Percentiles rank a stretch among this genome's conserved stretches.
Evolutionary conservation across 2,797 vertebrate species (phyloP).

Genomic region (Telmatherina bonti): DNA sequence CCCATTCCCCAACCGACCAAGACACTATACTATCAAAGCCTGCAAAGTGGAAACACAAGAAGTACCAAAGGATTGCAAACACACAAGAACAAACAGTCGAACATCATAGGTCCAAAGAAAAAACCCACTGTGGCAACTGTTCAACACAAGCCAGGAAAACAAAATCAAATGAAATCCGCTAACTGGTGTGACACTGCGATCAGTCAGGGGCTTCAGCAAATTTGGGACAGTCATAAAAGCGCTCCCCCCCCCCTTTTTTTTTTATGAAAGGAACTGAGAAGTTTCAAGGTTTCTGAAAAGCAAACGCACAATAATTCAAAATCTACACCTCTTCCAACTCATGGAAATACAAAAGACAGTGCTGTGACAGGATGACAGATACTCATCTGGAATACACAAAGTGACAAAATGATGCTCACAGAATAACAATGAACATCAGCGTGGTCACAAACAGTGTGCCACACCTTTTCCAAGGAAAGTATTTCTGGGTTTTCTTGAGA

Average conservation of each 20-base stretch:
- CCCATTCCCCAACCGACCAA: constrained; percentile 57
- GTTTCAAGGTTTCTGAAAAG: constrained; percentile 36
- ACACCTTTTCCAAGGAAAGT: constrained; percentile 14
- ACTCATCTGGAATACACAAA: constrained; percentile 20
- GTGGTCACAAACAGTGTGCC: constrained; percentile 6
- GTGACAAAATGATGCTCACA: constrained; percentile 21
- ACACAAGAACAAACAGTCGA: constrained; percentile 38
- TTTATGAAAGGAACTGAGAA: constrained; percentile 9
- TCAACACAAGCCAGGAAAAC: constrained; percentile 20
- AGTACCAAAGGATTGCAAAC: constrained; percentile 76
- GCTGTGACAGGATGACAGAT: constrained; percentile 33
- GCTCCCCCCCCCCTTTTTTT: neutral
- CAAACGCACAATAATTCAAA: constrained; percentile 31
- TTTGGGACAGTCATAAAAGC: constrained; percentile 11
- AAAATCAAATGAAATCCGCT: constrained; percentile 3
- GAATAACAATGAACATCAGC: constrained; percentile 11
- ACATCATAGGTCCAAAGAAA: constrained; percentile 53
- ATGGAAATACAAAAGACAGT: neutral
- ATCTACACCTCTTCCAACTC: constrained; percentile 1
- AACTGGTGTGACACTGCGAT: constrained; percentile 25
- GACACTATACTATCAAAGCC: constrained; percentile 68
- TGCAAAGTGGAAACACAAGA: constrained; percentile 69
- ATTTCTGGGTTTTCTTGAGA: constrained; percentile 28
- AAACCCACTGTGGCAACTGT: constrained; percentile 27
- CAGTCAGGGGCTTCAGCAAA: constrained; percentile 6